These are phyloP conservation scores for Sebastes diploproa DNA, from an alignment of 2,797 vertebrate species.

Conservation along the genomic window DNA sequence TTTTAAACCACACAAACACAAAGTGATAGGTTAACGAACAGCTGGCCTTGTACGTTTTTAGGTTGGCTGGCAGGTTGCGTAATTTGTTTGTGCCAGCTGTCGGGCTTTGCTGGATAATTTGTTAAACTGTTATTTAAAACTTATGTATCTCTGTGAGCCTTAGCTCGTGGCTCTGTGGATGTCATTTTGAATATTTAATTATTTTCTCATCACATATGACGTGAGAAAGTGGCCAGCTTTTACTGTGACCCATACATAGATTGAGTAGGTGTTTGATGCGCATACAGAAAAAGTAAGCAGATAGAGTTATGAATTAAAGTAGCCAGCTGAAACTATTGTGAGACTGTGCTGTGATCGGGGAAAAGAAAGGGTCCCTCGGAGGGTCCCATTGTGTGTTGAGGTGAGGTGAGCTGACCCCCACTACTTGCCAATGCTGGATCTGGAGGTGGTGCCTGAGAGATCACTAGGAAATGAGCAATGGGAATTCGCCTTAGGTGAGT, in stretches of 20 bases:
- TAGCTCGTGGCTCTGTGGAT: background rate
- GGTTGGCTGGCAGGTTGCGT: constrained; percentile 57
- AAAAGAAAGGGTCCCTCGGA: constrained; percentile 58
- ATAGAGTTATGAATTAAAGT: constrained; percentile 51
- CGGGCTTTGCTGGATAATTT: constrained; percentile 3
- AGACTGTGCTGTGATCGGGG: constrained; percentile 23
- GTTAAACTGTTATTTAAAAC: constrained; percentile 8
- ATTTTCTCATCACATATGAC: background rate
- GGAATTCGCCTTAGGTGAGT: constrained; percentile 96
- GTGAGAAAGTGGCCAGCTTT: constrained; percentile 17
- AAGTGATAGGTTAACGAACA: constrained; percentile 5
- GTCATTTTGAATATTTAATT: background rate
- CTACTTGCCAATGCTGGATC: constrained; percentile 96
- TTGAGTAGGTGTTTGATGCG: background rate
- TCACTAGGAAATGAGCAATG: constrained; percentile 99
- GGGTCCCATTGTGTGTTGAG: constrained; percentile 75
- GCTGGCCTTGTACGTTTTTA: constrained; percentile 28
- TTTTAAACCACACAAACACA: constrained; percentile 23
- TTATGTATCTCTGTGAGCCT: background rate
- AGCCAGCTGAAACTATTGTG: background rate
- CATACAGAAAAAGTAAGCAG: background rate
- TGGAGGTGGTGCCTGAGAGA: constrained; percentile 99
- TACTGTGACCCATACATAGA: background rate
- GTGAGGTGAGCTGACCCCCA: constrained; percentile 67
- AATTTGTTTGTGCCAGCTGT: constrained; percentile 49